phyloP scores from a whole-genome alignment of 2,888 invertebrate genomes.

The Thalpophila matura region DNA sequence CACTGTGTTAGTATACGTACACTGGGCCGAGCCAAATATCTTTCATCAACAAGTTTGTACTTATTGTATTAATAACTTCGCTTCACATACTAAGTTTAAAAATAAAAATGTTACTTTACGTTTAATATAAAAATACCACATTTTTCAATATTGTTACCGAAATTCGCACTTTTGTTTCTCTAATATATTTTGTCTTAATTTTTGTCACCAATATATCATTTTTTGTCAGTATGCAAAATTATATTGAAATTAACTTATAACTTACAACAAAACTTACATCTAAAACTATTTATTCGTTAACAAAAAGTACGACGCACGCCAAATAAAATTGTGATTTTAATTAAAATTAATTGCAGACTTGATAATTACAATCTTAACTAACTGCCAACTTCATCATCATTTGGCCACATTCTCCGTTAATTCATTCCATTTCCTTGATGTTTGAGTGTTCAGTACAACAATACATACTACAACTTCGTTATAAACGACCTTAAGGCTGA shows the following conservation, averaged over 20 bases:
- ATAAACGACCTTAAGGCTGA: constrained; percentile 64
- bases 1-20: constrained; percentile 78
- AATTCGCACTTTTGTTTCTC: constrained; percentile 81
- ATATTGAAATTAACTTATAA: constrained; percentile 67
- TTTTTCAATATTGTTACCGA: constrained; percentile 80
- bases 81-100: constrained; percentile 75
- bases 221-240: constrained; percentile 68
- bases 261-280: constrained; percentile 67
- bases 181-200: constrained; percentile 74
- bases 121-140: constrained; percentile 87
- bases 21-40: constrained; percentile 81
- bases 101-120: constrained; percentile 76
- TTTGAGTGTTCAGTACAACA: constrained; percentile 42
- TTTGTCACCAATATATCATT: constrained; percentile 71
- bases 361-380: constrained; percentile 48
- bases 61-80: constrained; percentile 79
- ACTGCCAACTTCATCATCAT: constrained; percentile 45
- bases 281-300: constrained; percentile 67
- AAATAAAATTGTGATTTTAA: constrained; percentile 56
- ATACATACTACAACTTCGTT: constrained; percentile 29
- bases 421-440: constrained; percentile 32
- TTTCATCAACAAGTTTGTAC: constrained; percentile 86
- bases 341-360: constrained; percentile 52
- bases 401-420: constrained; percentile 58
- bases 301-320: constrained; percentile 74